Percentiles rank a stretch among this genome's conserved stretches.
Evolutionary conservation across 2,113 vertebrate species (phyloP).

Genomic region (Elephantulus edwardii): DNA sequence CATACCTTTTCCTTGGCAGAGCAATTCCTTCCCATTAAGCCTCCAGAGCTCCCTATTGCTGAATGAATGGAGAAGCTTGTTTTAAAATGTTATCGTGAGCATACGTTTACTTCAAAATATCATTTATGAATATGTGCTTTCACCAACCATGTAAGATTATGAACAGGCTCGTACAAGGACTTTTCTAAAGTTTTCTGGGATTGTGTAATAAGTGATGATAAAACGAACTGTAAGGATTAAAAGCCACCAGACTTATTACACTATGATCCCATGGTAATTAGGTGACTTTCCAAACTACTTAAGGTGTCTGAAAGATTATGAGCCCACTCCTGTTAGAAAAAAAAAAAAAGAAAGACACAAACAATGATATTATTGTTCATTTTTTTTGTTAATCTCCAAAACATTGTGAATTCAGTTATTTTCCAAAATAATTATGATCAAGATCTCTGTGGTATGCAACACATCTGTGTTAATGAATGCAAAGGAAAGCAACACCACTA

Average conservation of each 20-base stretch:
- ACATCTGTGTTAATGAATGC: conserved; percentile 85
- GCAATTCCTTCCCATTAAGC: no score
- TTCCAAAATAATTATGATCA: conserved; percentile 80
- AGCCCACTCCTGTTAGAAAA: conserved; percentile 34
- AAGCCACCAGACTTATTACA: not conserved
- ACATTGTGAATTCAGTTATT: conserved; percentile 66
- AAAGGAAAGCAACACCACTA: conserved; percentile 86
- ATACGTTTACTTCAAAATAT: conserved; percentile 28
- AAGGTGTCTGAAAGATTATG: not conserved
- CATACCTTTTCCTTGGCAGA: no score
- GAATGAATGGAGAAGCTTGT: not conserved
- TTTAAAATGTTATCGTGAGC: not conserved
- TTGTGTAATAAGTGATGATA: not conserved
- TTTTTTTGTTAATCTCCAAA: conserved; percentile 30
- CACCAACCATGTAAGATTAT: not conserved
- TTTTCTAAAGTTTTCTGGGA: not conserved
- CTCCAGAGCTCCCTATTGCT: no score
- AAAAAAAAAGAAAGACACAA: no score
- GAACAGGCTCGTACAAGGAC: not conserved
- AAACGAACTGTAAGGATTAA: not conserved
- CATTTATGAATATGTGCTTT: conserved; percentile 9
- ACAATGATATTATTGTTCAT: conserved; percentile 64
- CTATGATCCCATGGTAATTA: conserved; percentile 58
- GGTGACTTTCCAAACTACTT: not conserved
- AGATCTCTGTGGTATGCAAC: conserved; percentile 74